Base-by-base conservation (phyloP, 2,888 invertebrate genomes). In the Eupithecia subumbrata region DNA sequence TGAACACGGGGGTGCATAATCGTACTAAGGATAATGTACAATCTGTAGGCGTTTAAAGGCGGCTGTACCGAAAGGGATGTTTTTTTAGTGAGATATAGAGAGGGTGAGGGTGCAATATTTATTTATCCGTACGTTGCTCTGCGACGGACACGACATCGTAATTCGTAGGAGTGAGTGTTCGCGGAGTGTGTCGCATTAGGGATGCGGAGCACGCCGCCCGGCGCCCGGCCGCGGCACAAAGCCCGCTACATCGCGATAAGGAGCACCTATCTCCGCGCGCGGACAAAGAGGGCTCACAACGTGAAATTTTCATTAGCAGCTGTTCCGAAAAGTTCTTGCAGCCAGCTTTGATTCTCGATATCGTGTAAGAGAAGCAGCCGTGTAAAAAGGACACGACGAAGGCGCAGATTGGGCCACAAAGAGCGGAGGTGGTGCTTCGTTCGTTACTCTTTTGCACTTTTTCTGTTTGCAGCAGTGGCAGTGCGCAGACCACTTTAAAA, bases 11-110 rank as follows among this genome's bases (percentile, higher is more conserved):
- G 95, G 95, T 95, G 95, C 95, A 95, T 95, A 95, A 95, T 95
- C 94, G 93, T 92, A 94, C 93, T 94, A 93, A 94, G 94, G 95
- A 95, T 94, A 95, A 94, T 95, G 94, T 95, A 95, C 95, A 95
- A 95, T 95, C 95, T 95, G 95, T 94, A 95, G 95, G 94, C 95
- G 94, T 95, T 95, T 95, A 95, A 94, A 95, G 94, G 92, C 94
- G 91, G 94, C 94, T 91, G 92, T 91, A 90, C 86, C 90, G 91
- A 93, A 94, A 95, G 95, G 95, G 94, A 95, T 94, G 94, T 95
- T 95, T 95, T 94, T 95, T 95, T 94, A 92, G 92, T 90, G 89
- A 91, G 89, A 91, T 91, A 93, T 91, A 85, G 88, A 94, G 95
- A 94, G 95, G 95, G 95, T 90, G 95, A 95, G 95, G 95, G 95